Percentiles rank a stretch among this genome's conserved stretches.
Conservation (phyloP, 2,113 vertebrate genomes). For the Dromaius novaehollandiae region DNA sequence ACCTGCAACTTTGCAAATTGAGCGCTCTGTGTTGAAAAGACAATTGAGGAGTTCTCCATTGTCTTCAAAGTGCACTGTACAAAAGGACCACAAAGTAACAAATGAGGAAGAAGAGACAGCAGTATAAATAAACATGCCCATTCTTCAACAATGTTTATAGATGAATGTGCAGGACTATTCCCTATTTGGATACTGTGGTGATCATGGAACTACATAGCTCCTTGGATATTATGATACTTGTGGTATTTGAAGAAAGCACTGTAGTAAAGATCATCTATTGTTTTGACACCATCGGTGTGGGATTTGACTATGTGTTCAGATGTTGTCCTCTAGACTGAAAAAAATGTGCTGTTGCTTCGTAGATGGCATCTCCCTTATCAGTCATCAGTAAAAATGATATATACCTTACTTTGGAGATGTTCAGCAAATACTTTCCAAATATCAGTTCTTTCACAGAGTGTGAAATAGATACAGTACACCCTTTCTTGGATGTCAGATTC, state of each 20-base stretch:
- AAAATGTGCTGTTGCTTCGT: conserved; percentile 16
- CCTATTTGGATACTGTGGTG: not conserved
- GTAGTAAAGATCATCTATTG: not conserved
- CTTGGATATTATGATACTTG: not conserved
- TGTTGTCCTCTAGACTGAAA: conserved; percentile 16
- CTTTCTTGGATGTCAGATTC: not conserved
- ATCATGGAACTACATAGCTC: not conserved
- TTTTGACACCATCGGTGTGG: not conserved
- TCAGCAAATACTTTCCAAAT: conserved; percentile 44
- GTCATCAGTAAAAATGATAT: conserved; percentile 29
- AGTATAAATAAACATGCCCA: not conserved
- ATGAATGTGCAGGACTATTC: not conserved
- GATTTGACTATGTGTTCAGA: not conserved
- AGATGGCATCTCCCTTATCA: conserved; percentile 17
- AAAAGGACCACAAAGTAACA: not conserved
- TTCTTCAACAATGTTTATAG: not conserved
- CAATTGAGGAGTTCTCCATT: not conserved
- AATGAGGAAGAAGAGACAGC: not conserved
- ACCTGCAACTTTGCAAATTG: not conserved
- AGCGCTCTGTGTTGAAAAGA: not conserved
- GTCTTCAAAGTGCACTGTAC: not conserved
- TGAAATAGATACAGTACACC: conserved; percentile 33
- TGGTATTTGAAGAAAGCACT: not conserved
- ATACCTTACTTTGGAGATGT: not conserved
- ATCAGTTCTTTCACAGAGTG: conserved; percentile 2